Evolutionary conservation across 2,797 vertebrate species (phyloP), one percentile per base, ranked within the genome.

Genomic region (Phoeniculus purpureus): DNA sequence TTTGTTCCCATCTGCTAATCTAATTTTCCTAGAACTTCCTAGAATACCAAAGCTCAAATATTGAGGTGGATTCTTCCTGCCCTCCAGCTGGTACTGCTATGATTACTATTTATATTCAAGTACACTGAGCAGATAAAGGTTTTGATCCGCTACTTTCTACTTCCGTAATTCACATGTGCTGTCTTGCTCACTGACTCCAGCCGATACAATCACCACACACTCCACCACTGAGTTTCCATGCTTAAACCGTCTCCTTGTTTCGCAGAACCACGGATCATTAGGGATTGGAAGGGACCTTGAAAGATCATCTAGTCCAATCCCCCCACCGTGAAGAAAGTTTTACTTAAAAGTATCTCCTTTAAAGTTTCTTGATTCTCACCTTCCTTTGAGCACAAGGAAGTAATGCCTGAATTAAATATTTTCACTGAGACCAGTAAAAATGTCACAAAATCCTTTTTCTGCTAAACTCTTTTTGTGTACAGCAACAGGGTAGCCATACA

Each of bases 71-170:
- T 77, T 68, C 52, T 65, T 86, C 16, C 52, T 70, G n/a, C 48
- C 32, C 37, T 86, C 40, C 2, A 8, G 31, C 15, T 89, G 40
- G 19, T 50, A 77, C 40, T 37, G 14, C 22, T 25, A 55, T 52
- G 66, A 27, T 70, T 60, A 65, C 40, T 85, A 64, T 75, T 78
- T 77, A 18, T 61, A 59, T 61, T 61, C 55, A 56, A 68, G n/a
- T 34, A 54, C 31, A 65, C 2, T 6, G 40, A 85, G 47, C 47
- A 81, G 31, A 68, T 7, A 54, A 66, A 84, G 37, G 62, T 79
- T 59, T 59, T 88, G 67, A 81, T 21, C 64, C 81, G 27, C 19
- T 89, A 31, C 68, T 81, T 93, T 86, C 62, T 81, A 27, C 43
- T 72, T 71, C 68, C 75, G 8, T 70, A 70, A 62, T n/a, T 92